Conservation (phyloP, 2,888 invertebrate species). For the Drosophila melanocephala region DNA sequence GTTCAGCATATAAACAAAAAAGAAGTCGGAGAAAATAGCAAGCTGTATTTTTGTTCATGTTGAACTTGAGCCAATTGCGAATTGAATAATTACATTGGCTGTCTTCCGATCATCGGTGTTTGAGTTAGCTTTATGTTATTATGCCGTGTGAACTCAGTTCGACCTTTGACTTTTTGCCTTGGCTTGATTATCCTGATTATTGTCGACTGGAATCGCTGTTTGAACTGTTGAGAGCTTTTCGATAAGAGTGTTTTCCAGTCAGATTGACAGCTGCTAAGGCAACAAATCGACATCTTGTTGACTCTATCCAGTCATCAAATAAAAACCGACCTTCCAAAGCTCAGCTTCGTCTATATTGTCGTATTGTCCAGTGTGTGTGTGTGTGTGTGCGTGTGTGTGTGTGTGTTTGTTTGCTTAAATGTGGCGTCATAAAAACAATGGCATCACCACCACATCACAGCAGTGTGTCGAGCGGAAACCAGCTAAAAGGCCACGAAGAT, state of each 20-base stretch:
- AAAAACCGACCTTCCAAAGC: conserved; percentile 42
- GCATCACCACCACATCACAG: conserved; percentile 46
- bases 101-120: background rate
- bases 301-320: conserved; percentile 41
- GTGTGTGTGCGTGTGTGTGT: background rate
- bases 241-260: conserved; percentile 11
- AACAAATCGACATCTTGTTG: conserved; percentile 43
- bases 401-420: conserved; percentile 26
- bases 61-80: background rate
- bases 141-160: too few relatives aligned
- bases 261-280: conserved; percentile 34
- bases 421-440: conserved; percentile 72
- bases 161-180: background rate
- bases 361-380: conserved; percentile 11
- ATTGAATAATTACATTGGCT: background rate
- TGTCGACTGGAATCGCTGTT: background rate
- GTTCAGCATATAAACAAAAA: background rate
- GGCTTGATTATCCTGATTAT: conserved; percentile 1
- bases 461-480: conserved; percentile 67
- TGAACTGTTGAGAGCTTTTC: conserved; percentile 13
- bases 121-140: background rate
- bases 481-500: conserved; percentile 72
- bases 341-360: conserved; percentile 33
- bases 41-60: background rate
- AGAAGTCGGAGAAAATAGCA: background rate